Conservation (phyloP, 2,888 invertebrate species). For the Hydriomena furcata region DNA sequence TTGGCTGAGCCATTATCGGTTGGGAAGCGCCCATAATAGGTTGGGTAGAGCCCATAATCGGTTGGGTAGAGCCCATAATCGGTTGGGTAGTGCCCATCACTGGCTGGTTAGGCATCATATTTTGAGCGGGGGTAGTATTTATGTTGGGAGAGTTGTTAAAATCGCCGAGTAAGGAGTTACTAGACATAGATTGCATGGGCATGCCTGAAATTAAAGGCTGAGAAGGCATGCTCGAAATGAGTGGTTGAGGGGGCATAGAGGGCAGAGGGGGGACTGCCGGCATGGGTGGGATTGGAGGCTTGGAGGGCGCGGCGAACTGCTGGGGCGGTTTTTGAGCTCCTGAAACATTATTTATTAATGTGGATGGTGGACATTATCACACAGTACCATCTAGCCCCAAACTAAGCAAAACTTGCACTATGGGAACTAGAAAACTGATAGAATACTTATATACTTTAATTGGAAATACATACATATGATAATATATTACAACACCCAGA, state of each 20-base stretch:
- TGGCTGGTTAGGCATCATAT: slow-evolving; percentile 28
- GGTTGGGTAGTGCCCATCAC: slow-evolving; percentile 31
- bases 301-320: slow-evolving; percentile 65
- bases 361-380: background rate
- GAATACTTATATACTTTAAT: too few species aligned
- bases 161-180: slow-evolving; percentile 56
- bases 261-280: slow-evolving; percentile 44
- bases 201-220: slow-evolving; percentile 49
- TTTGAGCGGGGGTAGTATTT: slow-evolving; percentile 10
- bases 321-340: slow-evolving; percentile 43
- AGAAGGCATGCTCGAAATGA: slow-evolving; percentile 41
- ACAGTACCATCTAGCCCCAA: too few species aligned
- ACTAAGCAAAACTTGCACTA: too few species aligned
- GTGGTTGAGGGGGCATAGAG: slow-evolving; percentile 42
- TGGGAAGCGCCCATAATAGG: slow-evolving; percentile 23
- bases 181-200: slow-evolving; percentile 35
- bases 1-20: slow-evolving; percentile 31
- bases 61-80: slow-evolving; percentile 25
- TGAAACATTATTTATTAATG: slow-evolving; percentile 29
- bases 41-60: slow-evolving; percentile 22
- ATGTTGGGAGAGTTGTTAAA: slow-evolving; percentile 37
- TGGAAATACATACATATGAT: too few species aligned
- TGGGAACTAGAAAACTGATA: too few species aligned
- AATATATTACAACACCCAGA: too few species aligned
- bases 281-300: slow-evolving; percentile 71